Evolutionary conservation across 2,888 invertebrate genomes (phyloP).

Genomic region (Himalopsyche kuldschensis): DNA sequence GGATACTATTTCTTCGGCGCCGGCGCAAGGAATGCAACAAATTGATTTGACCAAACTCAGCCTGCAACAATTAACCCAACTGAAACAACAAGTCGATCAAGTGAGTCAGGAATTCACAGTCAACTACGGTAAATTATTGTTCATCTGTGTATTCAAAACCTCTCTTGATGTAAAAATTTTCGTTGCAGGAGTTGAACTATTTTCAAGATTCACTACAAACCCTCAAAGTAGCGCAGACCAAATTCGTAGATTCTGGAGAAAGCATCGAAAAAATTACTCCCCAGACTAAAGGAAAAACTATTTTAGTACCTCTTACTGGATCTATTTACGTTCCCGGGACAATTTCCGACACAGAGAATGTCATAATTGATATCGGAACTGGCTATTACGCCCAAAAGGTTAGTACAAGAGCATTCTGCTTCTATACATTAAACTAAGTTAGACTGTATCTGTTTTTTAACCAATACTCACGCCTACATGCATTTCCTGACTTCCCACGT

Average conservation of each 20-base stretch:
- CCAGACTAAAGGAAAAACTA: constrained; percentile 76
- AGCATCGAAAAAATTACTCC: constrained; percentile 79
- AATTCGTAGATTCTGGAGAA: constrained; percentile 86
- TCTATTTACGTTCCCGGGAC: constrained; percentile 97
- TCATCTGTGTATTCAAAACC: not conserved
- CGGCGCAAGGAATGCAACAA: constrained; percentile 70
- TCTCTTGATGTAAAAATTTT: not conserved
- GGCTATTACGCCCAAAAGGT: constrained; percentile 96
- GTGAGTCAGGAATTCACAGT: constrained; percentile 49
- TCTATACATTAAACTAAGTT: not conserved
- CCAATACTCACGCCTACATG: not conserved
- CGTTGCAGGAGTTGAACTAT: constrained; percentile 75
- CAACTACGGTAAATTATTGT: not conserved
- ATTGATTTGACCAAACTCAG: constrained; percentile 80
- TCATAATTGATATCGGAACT: constrained; percentile 94
- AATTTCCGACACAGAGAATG: constrained; percentile 80
- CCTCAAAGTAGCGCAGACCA: constrained; percentile 85
- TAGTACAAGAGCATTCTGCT: constrained; percentile 36
- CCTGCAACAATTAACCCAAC: constrained; percentile 77
- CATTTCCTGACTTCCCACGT: not conserved
- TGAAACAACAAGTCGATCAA: constrained; percentile 87
- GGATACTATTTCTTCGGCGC: constrained; percentile 47
- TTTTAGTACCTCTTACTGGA: constrained; percentile 92
- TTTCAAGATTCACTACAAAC: constrained; percentile 90
- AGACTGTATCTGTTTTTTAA: not conserved